phyloP scores from a whole-genome alignment of 2,888 invertebrate genomes.

The Chrysolina haemoptera region DNA sequence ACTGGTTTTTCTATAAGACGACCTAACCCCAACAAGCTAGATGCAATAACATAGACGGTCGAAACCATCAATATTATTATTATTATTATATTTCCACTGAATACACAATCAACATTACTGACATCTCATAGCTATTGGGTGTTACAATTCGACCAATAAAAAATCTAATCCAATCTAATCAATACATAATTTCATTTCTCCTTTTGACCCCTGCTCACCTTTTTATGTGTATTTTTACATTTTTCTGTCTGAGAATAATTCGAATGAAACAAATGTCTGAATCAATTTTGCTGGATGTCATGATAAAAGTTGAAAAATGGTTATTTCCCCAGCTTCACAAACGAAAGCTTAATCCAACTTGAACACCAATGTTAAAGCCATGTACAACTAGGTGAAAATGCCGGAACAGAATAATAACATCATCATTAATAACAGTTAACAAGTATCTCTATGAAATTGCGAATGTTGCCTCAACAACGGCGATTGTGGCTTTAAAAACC shows the following conservation, averaged over 20 bases:
- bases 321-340: background rate
- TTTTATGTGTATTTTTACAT: no score
- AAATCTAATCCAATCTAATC: no score
- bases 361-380: background rate
- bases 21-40: no score
- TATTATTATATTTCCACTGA: no score
- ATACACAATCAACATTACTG: no score
- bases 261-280: background rate
- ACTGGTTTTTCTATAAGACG: no score
- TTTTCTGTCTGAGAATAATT: background rate
- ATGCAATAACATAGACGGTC: no score
- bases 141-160: no score
- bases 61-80: no score
- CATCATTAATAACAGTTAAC: conserved; percentile 3
- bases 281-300: background rate
- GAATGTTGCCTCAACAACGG: conserved; percentile 9
- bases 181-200: no score
- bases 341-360: background rate
- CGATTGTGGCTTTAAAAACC: conserved; percentile 11
- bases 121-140: no score
- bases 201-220: no score
- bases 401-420: background rate
- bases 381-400: conserved; percentile 7
- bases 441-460: conserved; percentile 1
- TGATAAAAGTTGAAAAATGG: background rate